These are phyloP conservation scores for Eupeodes latifasciatus DNA, from an alignment of 2,888 invertebrate genomes.

Conservation along the genomic window DNA sequence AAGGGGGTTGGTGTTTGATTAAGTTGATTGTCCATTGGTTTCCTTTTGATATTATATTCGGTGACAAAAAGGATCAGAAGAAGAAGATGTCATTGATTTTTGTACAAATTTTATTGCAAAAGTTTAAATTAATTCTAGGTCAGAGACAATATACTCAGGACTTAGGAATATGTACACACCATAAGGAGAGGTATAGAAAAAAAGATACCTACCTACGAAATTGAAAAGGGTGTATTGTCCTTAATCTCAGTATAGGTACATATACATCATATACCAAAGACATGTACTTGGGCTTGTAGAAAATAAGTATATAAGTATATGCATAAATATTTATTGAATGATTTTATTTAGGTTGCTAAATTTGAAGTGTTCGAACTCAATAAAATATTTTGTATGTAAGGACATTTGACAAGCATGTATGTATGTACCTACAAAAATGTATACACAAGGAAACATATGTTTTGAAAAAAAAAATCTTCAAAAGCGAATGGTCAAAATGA, in stretches of 20 bases:
- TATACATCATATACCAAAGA: too few species aligned
- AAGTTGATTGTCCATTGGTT: conserved; percentile 40
- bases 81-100: conserved; percentile 55
- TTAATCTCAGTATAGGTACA: neutral
- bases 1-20: conserved; percentile 31
- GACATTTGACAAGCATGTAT: neutral
- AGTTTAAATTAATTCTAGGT: conserved; percentile 56
- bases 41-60: conserved; percentile 4
- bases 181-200: neutral
- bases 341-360: conserved; percentile 9
- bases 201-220: conserved; percentile 14
- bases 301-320: neutral
- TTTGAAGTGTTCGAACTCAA: conserved; percentile 1
- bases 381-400: conserved; percentile 9
- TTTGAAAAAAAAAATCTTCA: neutral
- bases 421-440: neutral
- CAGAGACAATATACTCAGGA: conserved; percentile 19
- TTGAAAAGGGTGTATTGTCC: conserved; percentile 13
- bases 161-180: neutral
- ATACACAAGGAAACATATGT: neutral
- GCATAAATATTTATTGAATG: conserved; percentile 16
- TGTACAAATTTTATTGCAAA: conserved; percentile 19
- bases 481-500: neutral
- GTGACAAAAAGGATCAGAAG: conserved; percentile 57
- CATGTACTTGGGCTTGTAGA: neutral